Evolutionary conservation across 2,797 vertebrate species (phyloP).

Genomic region (Sylvia borin): DNA sequence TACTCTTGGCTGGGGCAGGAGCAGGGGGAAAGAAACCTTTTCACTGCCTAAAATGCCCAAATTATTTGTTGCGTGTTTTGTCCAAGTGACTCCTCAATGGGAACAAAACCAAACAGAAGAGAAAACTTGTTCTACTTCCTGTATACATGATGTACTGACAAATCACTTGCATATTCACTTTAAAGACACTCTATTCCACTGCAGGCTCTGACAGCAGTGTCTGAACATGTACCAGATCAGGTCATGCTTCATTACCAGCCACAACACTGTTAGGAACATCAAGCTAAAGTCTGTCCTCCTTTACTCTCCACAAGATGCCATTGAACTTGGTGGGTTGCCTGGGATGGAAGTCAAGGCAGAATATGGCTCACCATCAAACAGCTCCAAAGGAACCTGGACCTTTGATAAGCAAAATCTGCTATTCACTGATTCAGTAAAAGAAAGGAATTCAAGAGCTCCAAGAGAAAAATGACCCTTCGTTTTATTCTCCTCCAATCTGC

Average conservation of each 20-base stretch:
- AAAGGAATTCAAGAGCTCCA: conserved; percentile 6
- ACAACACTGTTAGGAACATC: conserved; percentile 14
- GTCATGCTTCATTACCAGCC: conserved; percentile 31
- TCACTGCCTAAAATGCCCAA: not conserved
- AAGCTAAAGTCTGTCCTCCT: not conserved
- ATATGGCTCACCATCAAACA: conserved; percentile 26
- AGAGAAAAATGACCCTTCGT: conserved; percentile 24
- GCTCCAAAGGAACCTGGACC: conserved; percentile 4
- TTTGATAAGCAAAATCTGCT: conserved; percentile 39
- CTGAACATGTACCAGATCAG: not conserved
- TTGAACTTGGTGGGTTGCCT: conserved; percentile 45
- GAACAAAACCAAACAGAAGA: conserved; percentile 1
- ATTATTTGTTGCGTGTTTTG: not conserved
- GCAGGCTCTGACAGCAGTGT: not conserved
- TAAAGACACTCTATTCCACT: not conserved
- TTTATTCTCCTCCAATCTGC: not conserved
- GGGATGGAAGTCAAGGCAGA: conserved; percentile 18
- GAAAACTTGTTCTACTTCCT: not conserved
- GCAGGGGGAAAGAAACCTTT: not conserved
- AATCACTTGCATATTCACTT: not conserved
- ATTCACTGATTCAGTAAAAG: conserved; percentile 15
- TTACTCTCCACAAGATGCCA: not conserved
- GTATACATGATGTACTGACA: not conserved
- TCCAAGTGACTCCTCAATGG: not conserved
- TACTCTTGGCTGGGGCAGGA: not conserved